Conservation (phyloP, 2,113 vertebrate genomes). For the Myrmophylax atrothorax region DNA sequence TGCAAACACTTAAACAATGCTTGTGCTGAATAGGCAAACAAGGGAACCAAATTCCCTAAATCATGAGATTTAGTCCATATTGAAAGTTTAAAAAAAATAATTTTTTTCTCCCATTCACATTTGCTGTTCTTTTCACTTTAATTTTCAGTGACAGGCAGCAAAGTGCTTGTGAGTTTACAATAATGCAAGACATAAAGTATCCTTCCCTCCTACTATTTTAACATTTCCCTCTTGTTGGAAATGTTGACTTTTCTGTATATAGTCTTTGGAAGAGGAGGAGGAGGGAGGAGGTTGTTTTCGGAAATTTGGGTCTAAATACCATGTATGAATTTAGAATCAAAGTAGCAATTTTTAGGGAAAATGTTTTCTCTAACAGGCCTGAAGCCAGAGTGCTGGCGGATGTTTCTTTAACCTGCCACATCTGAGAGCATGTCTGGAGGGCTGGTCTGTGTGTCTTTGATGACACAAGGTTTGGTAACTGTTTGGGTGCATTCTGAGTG, state of each 20-base stretch:
- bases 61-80: background rate
- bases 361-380: background rate
- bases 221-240: background rate
- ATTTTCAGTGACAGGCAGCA: background rate
- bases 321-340: background rate
- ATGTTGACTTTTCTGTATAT: background rate
- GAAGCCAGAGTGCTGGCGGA: background rate
- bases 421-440: background rate
- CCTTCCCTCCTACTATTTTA: background rate
- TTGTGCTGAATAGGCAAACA: background rate
- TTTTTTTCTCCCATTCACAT: background rate
- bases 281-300: background rate
- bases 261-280: background rate
- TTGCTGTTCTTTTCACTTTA: background rate
- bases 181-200: background rate
- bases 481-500: background rate
- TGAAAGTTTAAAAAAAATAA: background rate
- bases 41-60: background rate
- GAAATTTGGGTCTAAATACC: background rate
- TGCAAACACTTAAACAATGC: background rate
- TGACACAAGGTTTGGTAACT: background rate
- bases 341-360: background rate
- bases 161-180: background rate
- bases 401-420: background rate
- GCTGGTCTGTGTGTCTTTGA: fast-evolving